Percentiles rank a stretch among this genome's conserved stretches.
phyloP scores from a whole-genome alignment of 2,888 invertebrate genomes.

The Microctonus aethiopoides region DNA sequence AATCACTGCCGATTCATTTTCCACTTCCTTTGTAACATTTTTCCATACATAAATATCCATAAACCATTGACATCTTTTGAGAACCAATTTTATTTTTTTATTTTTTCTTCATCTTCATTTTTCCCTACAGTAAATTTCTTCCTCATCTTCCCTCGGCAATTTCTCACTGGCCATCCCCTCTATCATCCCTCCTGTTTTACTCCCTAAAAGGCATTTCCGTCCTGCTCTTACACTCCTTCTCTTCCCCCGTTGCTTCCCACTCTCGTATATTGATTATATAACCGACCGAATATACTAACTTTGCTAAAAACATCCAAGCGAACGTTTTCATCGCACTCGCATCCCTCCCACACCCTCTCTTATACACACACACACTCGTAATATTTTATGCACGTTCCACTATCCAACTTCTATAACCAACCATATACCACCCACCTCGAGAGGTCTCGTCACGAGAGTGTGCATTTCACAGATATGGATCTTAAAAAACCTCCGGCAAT shows the following conservation, averaged over 20 bases:
- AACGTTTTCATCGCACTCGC: constrained; percentile 14
- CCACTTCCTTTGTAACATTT: background rate
- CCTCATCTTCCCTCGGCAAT: constrained; percentile 20
- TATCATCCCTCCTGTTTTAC: constrained; percentile 27
- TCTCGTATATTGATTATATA: constrained; percentile 65
- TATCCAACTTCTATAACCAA: constrained; percentile 13
- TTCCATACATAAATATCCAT: background rate
- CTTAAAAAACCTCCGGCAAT: constrained; percentile 36
- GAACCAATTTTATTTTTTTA: background rate
- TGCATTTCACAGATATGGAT: constrained; percentile 43
- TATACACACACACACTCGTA: constrained; percentile 35
- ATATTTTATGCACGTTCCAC: too few relatives aligned
- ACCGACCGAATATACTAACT: constrained; percentile 63
- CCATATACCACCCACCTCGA: constrained; percentile 14
- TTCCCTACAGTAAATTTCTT: background rate
- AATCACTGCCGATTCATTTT: background rate
- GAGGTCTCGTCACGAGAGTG: constrained; percentile 33
- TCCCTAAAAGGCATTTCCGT: constrained; percentile 38
- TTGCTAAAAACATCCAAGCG: constrained; percentile 58
- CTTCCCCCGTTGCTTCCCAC: constrained; percentile 41
- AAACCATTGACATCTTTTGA: background rate
- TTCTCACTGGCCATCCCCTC: constrained; percentile 24
- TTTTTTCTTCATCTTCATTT: constrained; percentile 28
- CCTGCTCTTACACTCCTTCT: constrained; percentile 32
- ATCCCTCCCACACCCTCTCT: constrained; percentile 30